These are phyloP conservation scores for Pelagia noctiluca DNA, from an alignment of 30 jellyfish, hydroid and myxozoan genomes.

Conservation along the genomic window DNA sequence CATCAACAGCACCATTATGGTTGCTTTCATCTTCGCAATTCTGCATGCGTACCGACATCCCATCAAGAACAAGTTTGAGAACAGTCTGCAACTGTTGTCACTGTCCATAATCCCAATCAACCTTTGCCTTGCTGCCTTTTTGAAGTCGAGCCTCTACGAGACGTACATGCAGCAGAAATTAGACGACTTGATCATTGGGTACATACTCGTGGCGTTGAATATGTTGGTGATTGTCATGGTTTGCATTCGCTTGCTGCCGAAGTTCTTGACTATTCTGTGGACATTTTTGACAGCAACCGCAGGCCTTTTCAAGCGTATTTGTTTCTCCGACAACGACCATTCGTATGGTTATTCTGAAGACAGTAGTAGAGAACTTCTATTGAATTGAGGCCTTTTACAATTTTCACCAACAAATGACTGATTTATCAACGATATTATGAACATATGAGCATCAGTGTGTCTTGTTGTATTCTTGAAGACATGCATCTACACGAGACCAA, in stretches of 20 bases:
- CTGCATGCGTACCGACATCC: conserved; percentile 49
- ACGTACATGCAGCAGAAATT: background rate
- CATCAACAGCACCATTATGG: background rate
- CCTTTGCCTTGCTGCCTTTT: conserved; percentile 46
- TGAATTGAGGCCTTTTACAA: too few species aligned
- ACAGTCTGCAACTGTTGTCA: conserved; percentile 48
- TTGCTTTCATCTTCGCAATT: conserved; percentile 38
- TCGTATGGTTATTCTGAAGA: too few species aligned
- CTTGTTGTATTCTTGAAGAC: too few species aligned
- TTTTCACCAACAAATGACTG: too few species aligned
- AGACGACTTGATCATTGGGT: background rate
- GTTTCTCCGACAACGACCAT: too few species aligned
- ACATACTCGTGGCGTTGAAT: background rate
- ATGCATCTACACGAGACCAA: too few species aligned
- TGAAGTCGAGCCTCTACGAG: background rate
- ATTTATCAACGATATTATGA: too few species aligned
- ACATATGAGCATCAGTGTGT: too few species aligned
- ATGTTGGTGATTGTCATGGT: background rate
- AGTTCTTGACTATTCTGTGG: too few species aligned
- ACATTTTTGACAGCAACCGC: too few species aligned
- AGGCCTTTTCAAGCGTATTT: too few species aligned
- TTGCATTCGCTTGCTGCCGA: background rate
- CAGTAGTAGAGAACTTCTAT: too few species aligned
- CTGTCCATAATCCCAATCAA: conserved; percentile 30
- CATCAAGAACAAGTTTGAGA: conserved; percentile 36